These are phyloP conservation scores for Oedothorax gibbosus DNA, from an alignment of 1,140 invertebrate species.

Conservation along the genomic window DNA sequence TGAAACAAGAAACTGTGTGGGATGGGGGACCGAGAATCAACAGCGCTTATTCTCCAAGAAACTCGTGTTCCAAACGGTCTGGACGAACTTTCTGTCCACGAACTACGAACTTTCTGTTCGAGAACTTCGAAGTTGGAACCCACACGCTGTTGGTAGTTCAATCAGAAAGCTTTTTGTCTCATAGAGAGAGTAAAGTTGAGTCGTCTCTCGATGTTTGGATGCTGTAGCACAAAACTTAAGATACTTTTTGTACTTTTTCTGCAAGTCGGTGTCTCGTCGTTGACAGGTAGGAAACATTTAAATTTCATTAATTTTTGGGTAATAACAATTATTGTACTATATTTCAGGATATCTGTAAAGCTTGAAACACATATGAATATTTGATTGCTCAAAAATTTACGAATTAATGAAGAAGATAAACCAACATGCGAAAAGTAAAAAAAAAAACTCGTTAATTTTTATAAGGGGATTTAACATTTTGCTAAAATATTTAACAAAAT, in stretches of 20 bases:
- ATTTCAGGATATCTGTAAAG: no score
- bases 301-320: neutral
- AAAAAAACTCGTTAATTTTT: neutral
- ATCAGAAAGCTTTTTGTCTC: neutral
- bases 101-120: neutral
- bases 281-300: conserved; percentile 29
- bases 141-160: neutral
- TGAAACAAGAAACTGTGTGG: conserved; percentile 28
- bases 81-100: neutral
- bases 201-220: conserved; percentile 48
- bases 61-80: conserved; percentile 29
- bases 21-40: conserved; percentile 26
- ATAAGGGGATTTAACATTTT: neutral
- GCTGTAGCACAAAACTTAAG: conserved; percentile 27
- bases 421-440: neutral
- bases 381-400: no score
- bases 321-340: no score
- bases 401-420: no score
- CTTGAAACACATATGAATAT: no score
- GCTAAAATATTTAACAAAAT: neutral
- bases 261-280: conserved; percentile 16
- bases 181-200: conserved; percentile 3
- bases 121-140: neutral
- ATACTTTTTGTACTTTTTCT: conserved; percentile 48
- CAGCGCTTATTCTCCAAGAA: conserved; percentile 28